phyloP scores from a whole-genome alignment of 2,797 vertebrate species.

The Phrynocephalus forsythii region DNA sequence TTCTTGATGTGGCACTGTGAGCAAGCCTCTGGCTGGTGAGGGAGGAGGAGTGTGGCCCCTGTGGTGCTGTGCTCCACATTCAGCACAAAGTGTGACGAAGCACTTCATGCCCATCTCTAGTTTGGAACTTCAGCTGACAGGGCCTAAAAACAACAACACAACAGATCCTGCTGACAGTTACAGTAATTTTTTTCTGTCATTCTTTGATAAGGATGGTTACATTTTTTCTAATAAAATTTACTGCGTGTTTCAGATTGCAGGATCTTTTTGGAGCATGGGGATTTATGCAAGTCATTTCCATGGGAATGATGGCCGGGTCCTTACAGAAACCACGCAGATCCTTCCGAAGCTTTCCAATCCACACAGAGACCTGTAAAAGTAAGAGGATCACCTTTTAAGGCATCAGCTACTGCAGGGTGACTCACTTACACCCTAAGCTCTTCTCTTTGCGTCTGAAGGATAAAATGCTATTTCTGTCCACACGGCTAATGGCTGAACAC shows the following conservation, averaged over 20 bases:
- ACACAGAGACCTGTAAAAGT: slow-evolving; percentile 56
- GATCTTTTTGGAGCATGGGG: slow-evolving; percentile 15
- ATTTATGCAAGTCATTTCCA: slow-evolving; percentile 49
- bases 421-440: slow-evolving; percentile 1
- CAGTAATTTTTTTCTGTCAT: not conserved
- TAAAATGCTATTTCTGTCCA: slow-evolving; percentile 18
- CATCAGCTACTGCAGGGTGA: not conserved
- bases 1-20: too few relatives aligned
- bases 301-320: slow-evolving; percentile 34
- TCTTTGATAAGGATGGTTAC: not conserved
- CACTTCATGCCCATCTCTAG: not conserved
- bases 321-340: slow-evolving; percentile 48
- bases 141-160: not conserved
- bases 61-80: too few relatives aligned
- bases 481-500: slow-evolving; percentile 6
- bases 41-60: too few relatives aligned
- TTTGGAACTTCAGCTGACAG: not conserved
- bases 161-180: not conserved
- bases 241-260: not conserved
- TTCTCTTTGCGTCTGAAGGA: slow-evolving; percentile 2
- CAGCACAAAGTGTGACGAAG: too few relatives aligned
- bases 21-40: too few relatives aligned
- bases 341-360: slow-evolving; percentile 45
- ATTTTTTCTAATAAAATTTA: not conserved
- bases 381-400: slow-evolving; percentile 10